Percentiles rank a stretch among this genome's conserved stretches.
phyloP scores from a whole-genome alignment of 2,113 vertebrate genomes.

The Barbus barbus region DNA sequence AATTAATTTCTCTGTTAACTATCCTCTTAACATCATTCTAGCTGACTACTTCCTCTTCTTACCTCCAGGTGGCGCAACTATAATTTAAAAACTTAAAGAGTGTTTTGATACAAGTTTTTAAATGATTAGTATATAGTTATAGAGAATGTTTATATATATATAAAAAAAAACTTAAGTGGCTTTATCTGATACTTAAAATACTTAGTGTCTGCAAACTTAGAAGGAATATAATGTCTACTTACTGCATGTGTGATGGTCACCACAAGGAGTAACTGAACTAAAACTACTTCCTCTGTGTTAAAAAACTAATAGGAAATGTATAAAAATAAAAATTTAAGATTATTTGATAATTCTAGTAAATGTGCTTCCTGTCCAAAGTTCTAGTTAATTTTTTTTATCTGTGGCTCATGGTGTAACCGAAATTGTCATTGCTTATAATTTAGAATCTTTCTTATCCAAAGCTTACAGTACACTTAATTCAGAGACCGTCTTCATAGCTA shows the following conservation, averaged over 20 bases:
- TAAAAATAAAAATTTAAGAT: not conserved
- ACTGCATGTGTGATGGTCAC: too few species aligned
- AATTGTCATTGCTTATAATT: not conserved
- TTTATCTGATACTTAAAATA: too few species aligned
- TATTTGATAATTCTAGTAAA: not conserved
- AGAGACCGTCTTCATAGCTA: not conserved
- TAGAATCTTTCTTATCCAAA: not conserved
- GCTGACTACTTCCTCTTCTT: conserved; percentile 19
- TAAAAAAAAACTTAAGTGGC: too few species aligned
- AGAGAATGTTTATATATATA: conserved; percentile 37
- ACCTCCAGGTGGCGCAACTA: conserved; percentile 56
- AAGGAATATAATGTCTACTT: not conserved
- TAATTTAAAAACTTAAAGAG: too few species aligned
- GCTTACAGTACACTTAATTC: not conserved
- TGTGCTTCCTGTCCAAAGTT: not conserved
- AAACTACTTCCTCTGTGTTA: not conserved
- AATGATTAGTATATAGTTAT: not conserved
- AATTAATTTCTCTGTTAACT: not conserved
- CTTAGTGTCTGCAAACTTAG: not conserved
- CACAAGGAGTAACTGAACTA: not conserved
- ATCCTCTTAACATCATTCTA: not conserved
- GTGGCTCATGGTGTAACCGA: too few species aligned
- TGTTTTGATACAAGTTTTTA: not conserved
- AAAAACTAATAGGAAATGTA: not conserved
- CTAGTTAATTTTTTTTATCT: too few species aligned